Conservation (phyloP, 2,888 invertebrate species). For the Leptogaster cylindrica region DNA sequence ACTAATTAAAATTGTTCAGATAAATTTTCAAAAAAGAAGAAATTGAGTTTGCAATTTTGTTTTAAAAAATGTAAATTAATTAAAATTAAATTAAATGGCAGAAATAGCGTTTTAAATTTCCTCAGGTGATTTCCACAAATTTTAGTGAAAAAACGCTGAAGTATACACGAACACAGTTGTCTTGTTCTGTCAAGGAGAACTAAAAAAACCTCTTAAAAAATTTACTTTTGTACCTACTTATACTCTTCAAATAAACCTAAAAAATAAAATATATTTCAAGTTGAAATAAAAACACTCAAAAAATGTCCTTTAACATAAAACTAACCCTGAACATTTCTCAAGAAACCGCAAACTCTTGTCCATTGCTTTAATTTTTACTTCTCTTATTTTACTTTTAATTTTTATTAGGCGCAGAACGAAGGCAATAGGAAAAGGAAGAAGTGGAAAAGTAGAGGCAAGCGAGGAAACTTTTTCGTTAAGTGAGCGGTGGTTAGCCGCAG, state of each 20-base stretch:
- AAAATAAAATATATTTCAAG: neutral
- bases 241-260: too few species aligned
- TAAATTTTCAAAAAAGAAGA: too few species aligned
- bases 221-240: too few species aligned
- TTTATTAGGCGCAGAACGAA: conserved; percentile 13
- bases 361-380: conserved; percentile 10
- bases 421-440: neutral
- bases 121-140: too few species aligned
- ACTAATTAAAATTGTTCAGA: too few species aligned
- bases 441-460: neutral
- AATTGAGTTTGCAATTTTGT: too few species aligned
- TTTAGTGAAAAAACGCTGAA: too few species aligned
- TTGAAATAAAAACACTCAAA: neutral
- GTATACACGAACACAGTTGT: too few species aligned
- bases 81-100: too few species aligned
- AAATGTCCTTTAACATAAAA: neutral
- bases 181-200: too few species aligned
- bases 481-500: neutral
- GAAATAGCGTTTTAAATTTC: too few species aligned
- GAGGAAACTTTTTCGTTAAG: neutral
- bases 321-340: neutral
- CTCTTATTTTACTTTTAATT: conserved; percentile 8
- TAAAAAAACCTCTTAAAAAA: neutral
- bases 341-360: conserved; percentile 17
- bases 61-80: too few species aligned